Conservation (phyloP, 2,888 invertebrate species). For the Ptychoptera contaminata region DNA sequence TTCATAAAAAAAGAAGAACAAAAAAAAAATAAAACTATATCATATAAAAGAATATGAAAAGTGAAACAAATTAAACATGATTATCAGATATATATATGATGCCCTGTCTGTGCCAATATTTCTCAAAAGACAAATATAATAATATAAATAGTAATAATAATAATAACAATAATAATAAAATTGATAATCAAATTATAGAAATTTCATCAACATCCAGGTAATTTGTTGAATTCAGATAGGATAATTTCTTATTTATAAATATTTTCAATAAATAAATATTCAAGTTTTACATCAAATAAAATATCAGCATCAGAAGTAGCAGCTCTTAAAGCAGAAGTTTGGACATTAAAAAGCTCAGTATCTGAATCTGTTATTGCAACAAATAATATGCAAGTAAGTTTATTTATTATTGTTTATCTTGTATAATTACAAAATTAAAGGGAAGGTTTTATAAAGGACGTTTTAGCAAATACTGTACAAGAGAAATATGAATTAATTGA, state of each 20-base stretch:
- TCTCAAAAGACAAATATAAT: constrained; percentile 7
- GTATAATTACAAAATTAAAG: not conserved
- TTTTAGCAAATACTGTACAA: constrained; percentile 20
- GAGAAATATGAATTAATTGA: constrained; percentile 21
- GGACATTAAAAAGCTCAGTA: constrained; percentile 20
- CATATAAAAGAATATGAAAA: no score
- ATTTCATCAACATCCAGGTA: not conserved
- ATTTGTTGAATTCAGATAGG: not conserved
- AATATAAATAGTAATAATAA: no score
- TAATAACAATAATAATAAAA: not conserved
- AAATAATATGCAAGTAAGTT: constrained; percentile 18
- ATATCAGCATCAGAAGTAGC: constrained; percentile 19
- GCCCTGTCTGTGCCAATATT: constrained; percentile 20
- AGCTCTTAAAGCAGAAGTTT: constrained; percentile 20
- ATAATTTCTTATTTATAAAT: not conserved
- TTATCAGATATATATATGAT: constrained; percentile 10
- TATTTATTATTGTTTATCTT: not conserved
- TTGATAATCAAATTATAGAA: not conserved
- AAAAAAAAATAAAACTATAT: no score
- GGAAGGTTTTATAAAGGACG: not conserved
- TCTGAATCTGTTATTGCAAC: constrained; percentile 17
- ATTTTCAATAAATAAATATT: not conserved
- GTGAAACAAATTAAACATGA: no score
- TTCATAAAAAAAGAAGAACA: no score
- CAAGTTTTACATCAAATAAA: not conserved